Evolutionary conservation across 2,888 invertebrate species (phyloP), one percentile per base, ranked within the genome.

Genomic region (Copidosoma aretas): DNA sequence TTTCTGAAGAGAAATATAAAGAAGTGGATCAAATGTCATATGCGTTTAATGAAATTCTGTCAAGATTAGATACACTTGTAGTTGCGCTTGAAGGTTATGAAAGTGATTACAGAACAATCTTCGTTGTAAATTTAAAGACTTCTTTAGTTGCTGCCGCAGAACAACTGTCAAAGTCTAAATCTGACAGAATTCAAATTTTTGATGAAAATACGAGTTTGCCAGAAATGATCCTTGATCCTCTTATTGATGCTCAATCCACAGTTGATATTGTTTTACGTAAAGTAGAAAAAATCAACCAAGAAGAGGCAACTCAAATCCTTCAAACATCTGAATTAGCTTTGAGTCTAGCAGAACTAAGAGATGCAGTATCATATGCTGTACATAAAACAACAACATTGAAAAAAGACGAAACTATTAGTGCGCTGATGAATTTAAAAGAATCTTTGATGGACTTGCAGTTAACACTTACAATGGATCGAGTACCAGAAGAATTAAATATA

Each of bases 401-500:
- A 46, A 77, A 80, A 21, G 73, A 76, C 1, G 79, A 79, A 41
- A 80, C 76, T 0, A 61, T 82, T n/a, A 68, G 75, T 56, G 77
- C 79, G 21, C 67, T 83, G 22, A 72, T 77, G 0, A 80, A 81
- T 41, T 68, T 82, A 21, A 77, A 76, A 39, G 78, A 77, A 41
- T 81, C 83, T 8, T 51, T 83, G 58, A 41, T 78, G 21, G 78
- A 79, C 66, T 74, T 83, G 1, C 78, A 77, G 43, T 59, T 73
- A 19, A 76, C 78, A 1, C 72, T 82, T 25, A 59, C 73, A 0
- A 71, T 76, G 71, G 83, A 84, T 57, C 64, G 72, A 2, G 84
- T 85, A 63, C 79, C 81, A 10, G 83, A 82, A 72, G 84, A 86
- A 68, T 81, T 86, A 54, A 85, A 87, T 1, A 84, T 90, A 75